Base-by-base conservation (phyloP, 2,888 invertebrate genomes). In the Amorpha juglandis region DNA sequence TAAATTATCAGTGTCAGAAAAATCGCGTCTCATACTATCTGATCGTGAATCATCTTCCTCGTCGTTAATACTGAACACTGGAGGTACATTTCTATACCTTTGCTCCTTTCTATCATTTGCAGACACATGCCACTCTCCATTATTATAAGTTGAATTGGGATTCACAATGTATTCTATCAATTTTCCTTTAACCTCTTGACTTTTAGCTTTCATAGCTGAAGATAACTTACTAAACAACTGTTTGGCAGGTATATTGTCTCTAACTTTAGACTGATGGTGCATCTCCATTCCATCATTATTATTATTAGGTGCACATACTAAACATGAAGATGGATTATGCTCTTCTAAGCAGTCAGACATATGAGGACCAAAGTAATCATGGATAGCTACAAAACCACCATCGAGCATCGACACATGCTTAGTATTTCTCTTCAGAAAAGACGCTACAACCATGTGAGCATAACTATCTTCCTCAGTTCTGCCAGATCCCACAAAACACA, bases 391-490 rank as follows among this genome's bases (percentile, higher is more conserved):
- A 90, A 98, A 99, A 3, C 99, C 99, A 67, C 99, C 98, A 72
- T 96, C 96, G 21, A 99, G 95, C 89, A 99, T 95, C 62, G 98
- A 98, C 62, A 99, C 98, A 85, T 98, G 99, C 78, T 97, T 97
- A 0, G 97, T 97, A 83, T 98, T 97, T 84, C 97, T 97, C 89
- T 99, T 99, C 62, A 99, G 94, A 88, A 99, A 99, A 67, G 98
- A 98, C 7, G 99, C 98, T 16, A 99, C 98, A 33, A 99, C 99
- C 99, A 99, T 99, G 84, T 99, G 97, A 19, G 99, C 98, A 84
- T 98, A 98, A 77, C 97, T 97, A 87, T 99, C 99, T 90, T 98
- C 98, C 81, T 98, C 98, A 75, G 97, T 96, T 62, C 98, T 95
- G 0, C 99, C 99, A 70, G 98, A 98, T 52, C 99, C 99, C 83